Evolutionary conservation across 2,888 invertebrate species (phyloP), one percentile per base, ranked within the genome.

Genomic region (Philopedon plagiatum): DNA sequence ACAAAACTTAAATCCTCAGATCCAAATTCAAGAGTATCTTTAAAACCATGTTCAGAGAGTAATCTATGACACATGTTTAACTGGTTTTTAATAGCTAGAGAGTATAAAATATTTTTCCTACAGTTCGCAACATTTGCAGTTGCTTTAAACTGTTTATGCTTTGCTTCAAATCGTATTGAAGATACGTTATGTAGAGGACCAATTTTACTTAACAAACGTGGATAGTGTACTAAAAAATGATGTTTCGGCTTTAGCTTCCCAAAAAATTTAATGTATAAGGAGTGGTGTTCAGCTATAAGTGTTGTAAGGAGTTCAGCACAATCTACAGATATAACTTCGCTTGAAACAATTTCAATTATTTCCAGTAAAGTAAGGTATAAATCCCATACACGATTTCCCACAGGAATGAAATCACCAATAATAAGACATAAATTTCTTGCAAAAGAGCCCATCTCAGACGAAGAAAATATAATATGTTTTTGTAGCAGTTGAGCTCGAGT

Each of bases 151-250:
- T 72, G 56, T 46, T 63, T 71, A 56, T 74, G 74, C 34, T 72
- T 72, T 9, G 65, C 71, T 56, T 75, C 73, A 64, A 63, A 75
- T 51, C 73, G 60, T 29, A 76, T 71, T 1, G 63, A 72, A 29
- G 68, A 69, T 32, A 72, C 49, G 9, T 49, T 19, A 19, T 19
- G 19, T n/a, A 49, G 3, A 19, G 49, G 49, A 3, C 49, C 49
- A 9, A 21, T 49, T 49, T 49, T 49, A 19, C 3, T 4, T 44
- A 49, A 49, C 9, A 49, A 49, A 21, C 49, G 5, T n/a, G 49
- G 49, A 21, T 49, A 49, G 21, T 49, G 23, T 21, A 49, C 49
- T 49, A 49, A 23, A 49, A 49, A 39, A 11, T 49, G 49, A 49
- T 49, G 49, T 19, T 49, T 49, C n/a, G 23, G 49, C 21, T 49